Evolutionary conservation across 2,113 vertebrate species (phyloP).

Genomic region (Lota lota): DNA sequence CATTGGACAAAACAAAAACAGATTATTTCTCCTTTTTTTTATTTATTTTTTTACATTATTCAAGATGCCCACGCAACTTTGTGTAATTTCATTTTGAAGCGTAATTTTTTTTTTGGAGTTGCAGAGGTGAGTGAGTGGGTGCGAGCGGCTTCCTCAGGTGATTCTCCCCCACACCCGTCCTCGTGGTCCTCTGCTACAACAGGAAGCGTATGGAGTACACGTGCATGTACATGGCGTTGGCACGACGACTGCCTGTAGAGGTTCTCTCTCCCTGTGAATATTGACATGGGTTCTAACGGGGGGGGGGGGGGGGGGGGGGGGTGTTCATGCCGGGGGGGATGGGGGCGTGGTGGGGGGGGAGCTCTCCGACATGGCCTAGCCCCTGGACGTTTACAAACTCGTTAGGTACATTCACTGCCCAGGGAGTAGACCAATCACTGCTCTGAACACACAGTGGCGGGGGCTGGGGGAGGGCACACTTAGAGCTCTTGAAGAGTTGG

Average conservation of each 20-base stretch:
- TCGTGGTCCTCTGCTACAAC: no score
- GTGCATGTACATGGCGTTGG: no score
- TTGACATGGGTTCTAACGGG: no score
- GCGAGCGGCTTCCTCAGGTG: slow-evolving; percentile 57
- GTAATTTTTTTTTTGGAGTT: slow-evolving; percentile 47
- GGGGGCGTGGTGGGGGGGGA: slow-evolving; percentile 10
- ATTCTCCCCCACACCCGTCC: no score
- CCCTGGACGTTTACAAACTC: slow-evolving; percentile 47
- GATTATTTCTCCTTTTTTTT: slow-evolving; percentile 1
- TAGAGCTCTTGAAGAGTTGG: no score
- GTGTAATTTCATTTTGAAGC: slow-evolving; percentile 30
- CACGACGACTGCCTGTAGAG: no score
- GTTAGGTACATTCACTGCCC: slow-evolving; percentile 73
- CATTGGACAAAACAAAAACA: slow-evolving; percentile 32
- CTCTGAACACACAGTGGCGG: no score
- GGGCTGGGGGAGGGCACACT: no score
- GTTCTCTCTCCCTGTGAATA: no score
- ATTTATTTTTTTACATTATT: slow-evolving; percentile 43
- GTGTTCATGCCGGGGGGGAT: no score
- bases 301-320: no score
- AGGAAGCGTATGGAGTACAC: no score
- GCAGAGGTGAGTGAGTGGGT: background rate
- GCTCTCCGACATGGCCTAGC: slow-evolving; percentile 61
- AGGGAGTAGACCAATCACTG: background rate
- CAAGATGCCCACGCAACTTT: slow-evolving; percentile 58